Base-by-base conservation (phyloP, 2,888 invertebrate species). In the Phania funesta region DNA sequence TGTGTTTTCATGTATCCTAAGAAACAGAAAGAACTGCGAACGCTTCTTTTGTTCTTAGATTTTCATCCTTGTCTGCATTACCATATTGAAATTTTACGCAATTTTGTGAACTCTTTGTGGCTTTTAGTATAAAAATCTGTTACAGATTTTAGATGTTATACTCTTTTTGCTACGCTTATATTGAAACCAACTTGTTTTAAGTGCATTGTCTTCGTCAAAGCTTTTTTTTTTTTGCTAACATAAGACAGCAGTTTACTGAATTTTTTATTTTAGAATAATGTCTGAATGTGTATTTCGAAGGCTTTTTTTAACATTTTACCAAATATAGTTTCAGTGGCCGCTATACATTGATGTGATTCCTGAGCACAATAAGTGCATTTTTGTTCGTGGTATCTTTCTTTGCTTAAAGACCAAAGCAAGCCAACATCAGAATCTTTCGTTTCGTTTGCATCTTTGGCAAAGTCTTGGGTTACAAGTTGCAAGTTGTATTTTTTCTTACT, bases 41-140 rank as follows among this genome's bases (percentile, higher is more conserved):
- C 81, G 81, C 68, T 70, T 68, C 64, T 62, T 77, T 77, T 77
- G 77, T 77, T 82, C 67, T 68, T 64, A 64, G 77, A 81, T 77
- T 60, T 60, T 71, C 54, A 71, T 80, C 77, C 60, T 62, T 62
- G 35, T 71, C 38, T 54, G 29, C 22, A 80, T 76, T 71, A 71
- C 76, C 70, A 80, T 80, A 76, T 80, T 80, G 65, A 80, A 76
- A 76, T 76, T 76, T 82, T 74, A 74, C 81, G 77, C 77, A 77
- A 35, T 77, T 82, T 73, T 54, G 67, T 76, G 52, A 52, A 62
- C 50, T 74, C 50, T 48, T 75, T 52, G 29, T 41, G 16, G 13
- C 44, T 26, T 11, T 32, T 64, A 44, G 11, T 11, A 29, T 44
- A 44, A 16, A 56, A 52, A 54, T 74, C 67, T 68, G 62, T 74